Conservation (phyloP, 2,888 invertebrate species). For the Anthrax anthrax region DNA sequence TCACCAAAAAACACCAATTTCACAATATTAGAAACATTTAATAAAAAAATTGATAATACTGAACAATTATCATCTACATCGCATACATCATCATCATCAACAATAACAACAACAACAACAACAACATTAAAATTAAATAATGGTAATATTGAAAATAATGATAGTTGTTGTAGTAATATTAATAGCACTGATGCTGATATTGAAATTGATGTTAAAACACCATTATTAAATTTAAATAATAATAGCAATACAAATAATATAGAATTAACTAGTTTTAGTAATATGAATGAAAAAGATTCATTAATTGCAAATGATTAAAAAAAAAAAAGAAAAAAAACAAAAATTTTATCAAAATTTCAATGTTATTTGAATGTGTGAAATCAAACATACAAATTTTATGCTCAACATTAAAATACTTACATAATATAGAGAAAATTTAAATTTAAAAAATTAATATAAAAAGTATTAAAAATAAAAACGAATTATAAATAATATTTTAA, state of each 20-base stretch:
- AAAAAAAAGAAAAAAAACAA: background rate
- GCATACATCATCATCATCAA: background rate
- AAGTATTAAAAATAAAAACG: no score
- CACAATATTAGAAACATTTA: constrained; percentile 6
- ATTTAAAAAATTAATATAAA: no score
- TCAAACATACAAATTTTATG: no score
- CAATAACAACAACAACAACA: constrained; percentile 4
- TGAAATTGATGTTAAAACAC: constrained; percentile 13
- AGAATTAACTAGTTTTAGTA: constrained; percentile 12
- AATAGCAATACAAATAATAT: constrained; percentile 12
- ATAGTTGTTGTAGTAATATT: constrained; percentile 3
- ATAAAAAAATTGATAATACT: constrained; percentile 7
- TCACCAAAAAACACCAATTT: constrained; percentile 14
- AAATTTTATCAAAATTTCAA: no score
- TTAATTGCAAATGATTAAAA: constrained; percentile 11
- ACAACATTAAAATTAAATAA: background rate
- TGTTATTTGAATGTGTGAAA: no score
- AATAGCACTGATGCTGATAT: constrained; percentile 10
- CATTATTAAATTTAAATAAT: constrained; percentile 13
- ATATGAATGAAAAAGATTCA: constrained; percentile 14
- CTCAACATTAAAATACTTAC: no score
- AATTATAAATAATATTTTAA: no score
- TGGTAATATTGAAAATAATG: background rate
- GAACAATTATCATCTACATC: constrained; percentile 6
- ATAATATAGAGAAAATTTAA: no score